phyloP scores from a whole-genome alignment of 1,140 invertebrate species.

The Penaeus indicus region DNA sequence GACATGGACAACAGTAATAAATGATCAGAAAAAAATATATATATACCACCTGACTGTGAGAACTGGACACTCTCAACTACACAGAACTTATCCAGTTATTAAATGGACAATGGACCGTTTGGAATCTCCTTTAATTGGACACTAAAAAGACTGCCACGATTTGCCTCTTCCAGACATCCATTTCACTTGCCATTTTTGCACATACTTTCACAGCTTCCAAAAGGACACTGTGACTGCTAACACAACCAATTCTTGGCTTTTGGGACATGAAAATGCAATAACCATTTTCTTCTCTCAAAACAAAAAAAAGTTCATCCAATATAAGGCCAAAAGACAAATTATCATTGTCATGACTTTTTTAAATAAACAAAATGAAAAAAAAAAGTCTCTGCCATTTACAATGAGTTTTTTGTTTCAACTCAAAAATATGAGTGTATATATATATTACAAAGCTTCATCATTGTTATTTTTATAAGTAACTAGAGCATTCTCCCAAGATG shows the following conservation, averaged over 20 bases:
- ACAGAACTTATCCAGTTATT: background rate
- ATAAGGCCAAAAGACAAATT: constrained; percentile 31
- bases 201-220: constrained; percentile 35
- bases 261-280: constrained; percentile 41
- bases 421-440: background rate
- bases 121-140: constrained; percentile 37
- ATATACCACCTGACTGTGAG: background rate
- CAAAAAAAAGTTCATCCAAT: constrained; percentile 32
- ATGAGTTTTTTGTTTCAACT: constrained; percentile 36
- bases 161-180: constrained; percentile 29
- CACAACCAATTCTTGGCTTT: constrained; percentile 52
- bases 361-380: no score
- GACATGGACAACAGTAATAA: no score
- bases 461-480: background rate
- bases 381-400: background rate
- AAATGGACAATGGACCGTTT: constrained; percentile 51
- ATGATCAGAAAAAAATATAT: no score
- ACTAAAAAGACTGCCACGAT: background rate
- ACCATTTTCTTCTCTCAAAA: constrained; percentile 20
- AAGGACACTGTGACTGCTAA: constrained; percentile 35
- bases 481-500: background rate
- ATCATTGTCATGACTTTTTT: background rate
- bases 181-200: constrained; percentile 44
- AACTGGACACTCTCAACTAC: constrained; percentile 55
- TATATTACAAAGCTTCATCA: constrained; percentile 32